Evolutionary conservation across 2,888 invertebrate genomes (phyloP).

Genomic region (Dicranocentrus wangi): DNA sequence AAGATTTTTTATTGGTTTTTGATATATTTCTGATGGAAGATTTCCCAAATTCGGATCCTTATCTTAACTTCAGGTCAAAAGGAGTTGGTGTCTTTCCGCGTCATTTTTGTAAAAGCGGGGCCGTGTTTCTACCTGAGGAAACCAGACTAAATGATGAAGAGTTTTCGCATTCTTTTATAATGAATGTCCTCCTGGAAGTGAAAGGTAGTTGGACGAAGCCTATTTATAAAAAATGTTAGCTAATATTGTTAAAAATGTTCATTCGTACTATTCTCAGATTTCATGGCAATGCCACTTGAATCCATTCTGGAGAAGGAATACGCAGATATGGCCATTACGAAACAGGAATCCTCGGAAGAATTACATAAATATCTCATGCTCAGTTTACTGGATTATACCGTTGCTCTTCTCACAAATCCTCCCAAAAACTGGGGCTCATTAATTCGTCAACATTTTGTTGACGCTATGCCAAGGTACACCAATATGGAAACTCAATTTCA

Average conservation of each 20-base stretch:
- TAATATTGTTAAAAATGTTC: constrained; percentile 2
- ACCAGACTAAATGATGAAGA: constrained; percentile 22
- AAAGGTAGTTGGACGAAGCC: constrained; percentile 23
- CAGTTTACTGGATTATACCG: constrained; percentile 30
- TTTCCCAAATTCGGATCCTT: constrained; percentile 91
- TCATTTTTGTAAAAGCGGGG: constrained; percentile 46
- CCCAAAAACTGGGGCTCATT: constrained; percentile 39
- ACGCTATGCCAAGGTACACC: constrained; percentile 42
- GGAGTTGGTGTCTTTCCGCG: constrained; percentile 37
- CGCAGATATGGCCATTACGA: neutral
- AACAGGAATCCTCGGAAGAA: constrained; percentile 25
- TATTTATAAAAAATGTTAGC: neutral
- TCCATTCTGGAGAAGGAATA: constrained; percentile 20
- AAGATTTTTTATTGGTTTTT: constrained; percentile 94
- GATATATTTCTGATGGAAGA: constrained; percentile 92
- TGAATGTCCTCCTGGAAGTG: constrained; percentile 45
- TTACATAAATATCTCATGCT: constrained; percentile 40
- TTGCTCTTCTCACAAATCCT: constrained; percentile 35
- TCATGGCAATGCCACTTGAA: constrained; percentile 40
- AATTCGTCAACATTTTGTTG: constrained; percentile 14
- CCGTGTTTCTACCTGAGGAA: constrained; percentile 39
- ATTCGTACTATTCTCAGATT: constrained; percentile 37
- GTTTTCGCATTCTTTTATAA: constrained; percentile 29
- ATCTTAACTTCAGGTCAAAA: constrained; percentile 81
- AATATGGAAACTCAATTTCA: neutral